Base-by-base conservation (phyloP, 2,797 vertebrate species). In the Gambusia yucatana region DNA sequence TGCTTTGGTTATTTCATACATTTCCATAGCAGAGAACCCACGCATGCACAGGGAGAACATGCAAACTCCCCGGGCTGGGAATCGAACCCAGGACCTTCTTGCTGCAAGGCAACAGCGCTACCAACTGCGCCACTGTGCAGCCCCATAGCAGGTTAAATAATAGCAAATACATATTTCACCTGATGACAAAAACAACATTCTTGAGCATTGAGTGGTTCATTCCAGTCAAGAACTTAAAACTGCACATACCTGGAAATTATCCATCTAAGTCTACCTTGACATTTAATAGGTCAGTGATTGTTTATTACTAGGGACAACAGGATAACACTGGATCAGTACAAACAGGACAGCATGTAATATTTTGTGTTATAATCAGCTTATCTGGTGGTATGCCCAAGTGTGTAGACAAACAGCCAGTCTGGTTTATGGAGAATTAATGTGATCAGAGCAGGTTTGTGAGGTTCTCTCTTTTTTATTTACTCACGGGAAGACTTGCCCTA, bases 281-380 rank as follows among this genome's bases (percentile, higher is more conserved):
- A 83, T 90, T 92, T 91, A 87, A 87, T 80, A 89, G 88, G 85
- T 93, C 90, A 88, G 75, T 85, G 86, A 84, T 89, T 91, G 88
- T 86, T 80, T 86, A 91, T 93, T 84, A 91, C 59, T 76, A 76
- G 83, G 83, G 82, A 89, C 89, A 84, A 77, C 65, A 65, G 88
- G 93, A 93, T 92, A 91, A 94, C 87, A 87, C 83, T 92, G 88
- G 89, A 94, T 93, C 90, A 90, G 88, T 93, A 92, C 92, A 93
- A 94, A 93, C 88, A 90, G 93, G 90, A 93, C 93, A 92, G 88
- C 89, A 82, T 94, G 92, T 94, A 93, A 93, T 91, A 89, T 93
- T 93, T 92, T 91, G 89, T 91, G 87, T 90, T 81, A 86, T 94
- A 93, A 94, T 95, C 93, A 91, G 92, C 92, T 95, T 94, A 95